Evolutionary conservation across 1,140 invertebrate species (phyloP), one percentile per base, ranked within the genome.

Genomic region (Brachionus rubens): DNA sequence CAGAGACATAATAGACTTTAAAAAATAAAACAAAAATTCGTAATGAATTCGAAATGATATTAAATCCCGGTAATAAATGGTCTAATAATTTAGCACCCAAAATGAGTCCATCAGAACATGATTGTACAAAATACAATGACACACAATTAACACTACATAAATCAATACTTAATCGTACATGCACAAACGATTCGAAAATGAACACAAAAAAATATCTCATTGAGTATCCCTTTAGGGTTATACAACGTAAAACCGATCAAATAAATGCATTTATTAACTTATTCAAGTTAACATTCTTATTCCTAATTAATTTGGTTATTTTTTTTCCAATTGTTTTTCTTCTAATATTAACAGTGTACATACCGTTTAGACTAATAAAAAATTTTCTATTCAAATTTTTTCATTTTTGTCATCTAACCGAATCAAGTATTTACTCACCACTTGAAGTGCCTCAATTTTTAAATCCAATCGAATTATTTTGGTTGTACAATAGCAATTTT

Each of bases 401-500:
- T 21, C 59, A 65, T 24, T 65, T 16, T 43, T 43, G n/a, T 12
- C 40, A 65, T n/a, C 43, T 65, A 41, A 21, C 41, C 33, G 59
- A 41, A 14, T 65, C 59, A 0, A 65, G 59, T 28, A 21, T 12
- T 1, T 65, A 24, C 3, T 19, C n/a, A 9, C 21, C 41, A 19
- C 30, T 16, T 2, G 21, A 30, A 72, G 50, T 48, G 10, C 68
- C 68, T 0, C 16, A 50, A n/a, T 72, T 72, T 24, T 46, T 72
- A 2, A 72, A 24, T 72, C 68, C 68, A 21, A 36, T 36, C 6
- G 68, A 72, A 72, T 33, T 72, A 21, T 72, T 72, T 26, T 72
- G 68, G 68, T 36, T 30, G 12, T 72, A 50, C 12, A 50, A 54
- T 33, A 72, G 68, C 30, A 19, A 72, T 30, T 72, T 72, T 0